Conservation (phyloP, 2,888 invertebrate genomes). For the Microplitis manilae region DNA sequence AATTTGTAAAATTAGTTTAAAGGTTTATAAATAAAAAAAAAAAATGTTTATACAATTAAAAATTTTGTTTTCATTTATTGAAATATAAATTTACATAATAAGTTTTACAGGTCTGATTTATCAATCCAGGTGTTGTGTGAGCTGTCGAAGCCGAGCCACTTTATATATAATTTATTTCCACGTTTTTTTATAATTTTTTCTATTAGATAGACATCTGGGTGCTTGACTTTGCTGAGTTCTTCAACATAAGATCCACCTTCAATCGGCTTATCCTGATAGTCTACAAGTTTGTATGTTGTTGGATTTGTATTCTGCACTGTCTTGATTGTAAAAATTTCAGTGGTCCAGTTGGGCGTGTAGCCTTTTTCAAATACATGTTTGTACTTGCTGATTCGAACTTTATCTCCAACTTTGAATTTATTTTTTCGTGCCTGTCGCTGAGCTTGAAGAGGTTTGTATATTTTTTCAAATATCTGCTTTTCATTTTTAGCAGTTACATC, state of each 20-base stretch:
- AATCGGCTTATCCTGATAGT: slow-evolving; percentile 56
- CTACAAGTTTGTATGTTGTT: slow-evolving; percentile 58
- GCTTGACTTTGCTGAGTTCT: slow-evolving; percentile 35
- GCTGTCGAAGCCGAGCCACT: slow-evolving; percentile 39
- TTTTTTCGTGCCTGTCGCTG: too few species aligned
- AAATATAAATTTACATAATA: too few species aligned
- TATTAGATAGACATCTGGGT: slow-evolving; percentile 39
- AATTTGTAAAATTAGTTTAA: too few species aligned
- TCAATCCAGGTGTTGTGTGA: slow-evolving; percentile 41
- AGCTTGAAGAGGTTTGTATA: neutral
- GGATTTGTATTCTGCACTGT: slow-evolving; percentile 58
- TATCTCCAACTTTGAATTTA: slow-evolving; percentile 57
- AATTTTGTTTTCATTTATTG: too few species aligned
- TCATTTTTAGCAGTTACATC: slow-evolving; percentile 61
- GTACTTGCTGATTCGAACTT: slow-evolving; percentile 60
- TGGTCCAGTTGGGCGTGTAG: slow-evolving; percentile 56
- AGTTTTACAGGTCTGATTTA: neutral
- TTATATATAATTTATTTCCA: slow-evolving; percentile 30
- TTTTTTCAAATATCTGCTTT: slow-evolving; percentile 39
- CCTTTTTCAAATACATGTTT: slow-evolving; percentile 55
- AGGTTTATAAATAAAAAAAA: neutral
- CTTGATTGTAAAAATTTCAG: slow-evolving; percentile 61
- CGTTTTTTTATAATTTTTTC: slow-evolving; percentile 38
- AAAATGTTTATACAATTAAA: too few species aligned
- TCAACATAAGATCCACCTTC: slow-evolving; percentile 45